A percentile compares a stretch with the other conserved stretches of the same genome.
Evolutionary conservation across 1,140 invertebrate species (phyloP).

Genomic region (Apis cerana): DNA sequence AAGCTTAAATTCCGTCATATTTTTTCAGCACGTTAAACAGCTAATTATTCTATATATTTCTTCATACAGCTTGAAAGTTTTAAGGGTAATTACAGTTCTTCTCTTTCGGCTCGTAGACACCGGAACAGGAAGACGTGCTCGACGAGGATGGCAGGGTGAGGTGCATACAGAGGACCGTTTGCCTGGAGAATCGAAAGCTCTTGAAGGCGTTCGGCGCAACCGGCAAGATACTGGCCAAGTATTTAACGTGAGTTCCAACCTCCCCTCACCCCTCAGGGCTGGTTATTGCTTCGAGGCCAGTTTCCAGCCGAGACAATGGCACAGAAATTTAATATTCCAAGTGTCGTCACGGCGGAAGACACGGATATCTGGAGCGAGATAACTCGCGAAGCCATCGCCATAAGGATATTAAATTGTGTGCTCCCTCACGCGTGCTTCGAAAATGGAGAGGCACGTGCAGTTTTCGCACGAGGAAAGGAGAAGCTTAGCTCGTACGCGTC

Average conservation of each 20-base stretch:
- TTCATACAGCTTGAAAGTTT: neutral
- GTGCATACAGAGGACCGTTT: constrained; percentile 77
- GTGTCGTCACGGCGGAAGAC: neutral
- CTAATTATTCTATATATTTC: too few relatives aligned
- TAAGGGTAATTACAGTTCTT: neutral
- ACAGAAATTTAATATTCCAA: constrained; percentile 28
- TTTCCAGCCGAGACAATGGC: neutral
- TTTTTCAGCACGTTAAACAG: too few relatives aligned
- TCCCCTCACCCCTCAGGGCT: too few relatives aligned
- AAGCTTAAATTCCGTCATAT: too few relatives aligned
- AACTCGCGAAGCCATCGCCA: too few relatives aligned
- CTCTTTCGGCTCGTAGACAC: constrained; percentile 56
- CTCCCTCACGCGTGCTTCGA: neutral
- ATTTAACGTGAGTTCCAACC: constrained; percentile 74
- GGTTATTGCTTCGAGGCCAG: constrained; percentile 13
- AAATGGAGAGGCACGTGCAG: rapidly evolving
- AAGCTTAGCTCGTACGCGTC: neutral
- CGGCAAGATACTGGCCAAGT: constrained; percentile 72
- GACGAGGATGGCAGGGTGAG: constrained; percentile 73
- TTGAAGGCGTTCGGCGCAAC: constrained; percentile 69
- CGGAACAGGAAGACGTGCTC: constrained; percentile 71
- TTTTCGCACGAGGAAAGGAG: neutral
- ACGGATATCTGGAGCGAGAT: neutral
- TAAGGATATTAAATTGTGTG: neutral
- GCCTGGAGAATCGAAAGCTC: constrained; percentile 74